Conservation (phyloP, 2,888 invertebrate species). For the Archips crataeganus region DNA sequence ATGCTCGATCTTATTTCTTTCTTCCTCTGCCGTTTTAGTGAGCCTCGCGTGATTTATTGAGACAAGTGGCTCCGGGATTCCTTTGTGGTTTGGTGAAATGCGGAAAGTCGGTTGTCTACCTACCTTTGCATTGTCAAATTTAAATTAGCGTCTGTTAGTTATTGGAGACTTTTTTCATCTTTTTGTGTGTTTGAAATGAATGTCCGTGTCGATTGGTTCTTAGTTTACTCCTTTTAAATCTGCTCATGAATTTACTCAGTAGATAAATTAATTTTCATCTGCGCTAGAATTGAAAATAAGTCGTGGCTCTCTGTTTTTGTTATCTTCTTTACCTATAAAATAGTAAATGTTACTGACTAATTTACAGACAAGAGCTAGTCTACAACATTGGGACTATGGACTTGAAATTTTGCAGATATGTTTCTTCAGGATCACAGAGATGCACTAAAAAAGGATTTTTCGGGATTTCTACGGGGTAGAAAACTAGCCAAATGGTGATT, state of each 20-base stretch:
- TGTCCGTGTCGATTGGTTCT: not conserved
- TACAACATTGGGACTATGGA: too few relatives aligned
- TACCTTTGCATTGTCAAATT: constrained; percentile 4
- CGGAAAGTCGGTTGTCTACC: constrained; percentile 6
- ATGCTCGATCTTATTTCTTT: constrained; percentile 50
- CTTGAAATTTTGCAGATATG: too few relatives aligned
- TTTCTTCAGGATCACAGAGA: too few relatives aligned
- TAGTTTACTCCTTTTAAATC: too few relatives aligned
- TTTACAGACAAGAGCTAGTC: too few relatives aligned
- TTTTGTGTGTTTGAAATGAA: not conserved
- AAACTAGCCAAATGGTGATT: too few relatives aligned
- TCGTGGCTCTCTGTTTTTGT: too few relatives aligned
- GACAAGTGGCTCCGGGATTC: constrained; percentile 18
- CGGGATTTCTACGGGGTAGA: too few relatives aligned
- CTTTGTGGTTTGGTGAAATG: constrained; percentile 3
- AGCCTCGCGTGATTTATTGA: constrained; percentile 41
- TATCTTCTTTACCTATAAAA: too few relatives aligned
- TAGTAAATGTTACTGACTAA: too few relatives aligned
- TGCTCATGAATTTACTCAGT: not conserved
- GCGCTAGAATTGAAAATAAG: too few relatives aligned
- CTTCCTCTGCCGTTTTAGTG: constrained; percentile 47
- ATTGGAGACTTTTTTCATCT: not conserved
- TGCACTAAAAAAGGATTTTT: too few relatives aligned
- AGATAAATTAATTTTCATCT: not conserved
- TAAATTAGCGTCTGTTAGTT: constrained; percentile 6